phyloP scores from a whole-genome alignment of 2,888 invertebrate genomes.

The Nomada ruficornis region DNA sequence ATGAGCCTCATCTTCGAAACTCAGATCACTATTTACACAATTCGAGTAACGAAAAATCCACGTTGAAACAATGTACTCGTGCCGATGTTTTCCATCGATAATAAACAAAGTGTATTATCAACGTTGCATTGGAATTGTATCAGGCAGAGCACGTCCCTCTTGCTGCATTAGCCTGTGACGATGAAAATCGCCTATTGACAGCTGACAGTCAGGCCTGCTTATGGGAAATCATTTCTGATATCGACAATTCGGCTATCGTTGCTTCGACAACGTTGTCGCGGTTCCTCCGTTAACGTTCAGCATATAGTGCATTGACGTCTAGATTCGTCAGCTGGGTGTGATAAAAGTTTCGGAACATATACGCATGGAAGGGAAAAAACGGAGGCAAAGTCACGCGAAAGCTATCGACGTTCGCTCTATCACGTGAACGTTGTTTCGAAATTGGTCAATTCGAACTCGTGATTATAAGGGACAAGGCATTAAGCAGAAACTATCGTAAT shows the following conservation, averaged over 20 bases:
- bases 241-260: constrained; percentile 26
- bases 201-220: constrained; percentile 34
- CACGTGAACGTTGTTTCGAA: not conserved
- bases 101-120: constrained; percentile 22
- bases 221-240: constrained; percentile 34
- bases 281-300: not conserved
- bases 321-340: too few relatives aligned
- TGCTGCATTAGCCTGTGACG: constrained; percentile 20
- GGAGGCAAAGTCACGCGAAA: constrained; percentile 14
- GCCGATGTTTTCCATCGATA: not conserved
- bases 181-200: constrained; percentile 44
- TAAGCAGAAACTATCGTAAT: constrained; percentile 41
- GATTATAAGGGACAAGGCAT: constrained; percentile 35
- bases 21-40: too few relatives aligned
- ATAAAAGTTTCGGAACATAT: too few relatives aligned
- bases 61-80: not conserved
- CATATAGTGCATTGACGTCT: not conserved
- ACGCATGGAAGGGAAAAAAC: not conserved
- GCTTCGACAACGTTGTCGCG: not conserved
- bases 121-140: constrained; percentile 3
- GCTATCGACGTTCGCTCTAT: constrained; percentile 14
- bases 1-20: too few relatives aligned
- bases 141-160: not conserved
- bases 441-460: constrained; percentile 38
- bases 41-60: not conserved